Evolutionary conservation across 2,888 invertebrate genomes (phyloP), one percentile per base, ranked within the genome.

Genomic region (Celastrina argiolus): DNA sequence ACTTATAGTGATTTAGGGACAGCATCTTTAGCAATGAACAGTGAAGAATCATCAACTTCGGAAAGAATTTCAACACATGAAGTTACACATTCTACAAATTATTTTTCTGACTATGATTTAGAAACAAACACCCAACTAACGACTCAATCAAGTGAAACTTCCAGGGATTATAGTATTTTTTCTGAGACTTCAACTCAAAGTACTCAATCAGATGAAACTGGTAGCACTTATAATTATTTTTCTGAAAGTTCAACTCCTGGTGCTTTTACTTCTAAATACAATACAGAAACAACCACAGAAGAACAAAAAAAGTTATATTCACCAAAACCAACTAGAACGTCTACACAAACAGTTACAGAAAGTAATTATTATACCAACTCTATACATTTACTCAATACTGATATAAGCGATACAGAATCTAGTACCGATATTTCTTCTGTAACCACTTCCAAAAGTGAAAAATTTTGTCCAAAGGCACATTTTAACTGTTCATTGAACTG

Each of bases 401-500:
- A 73, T 56, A 69, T 68, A 2, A 69, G 68, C 59, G 69, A 63
- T 41, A 68, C 68, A 58, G 64, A 22, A 63, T 56, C 42, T 36
- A 34, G 42, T 58, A 68, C 69, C 45, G 68, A 68, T 42, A 69
- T 61, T 39, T 63, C 28, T 18, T 66, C 68, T 28, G 67, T 61
- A 8, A 36, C 56, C 42, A 64, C 59, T 39, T 66, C 61, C 31
- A 58, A 65, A 56, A 66, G 66, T 66, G 16, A 56, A 28, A 71
- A 68, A 16, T 68, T 70, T 16, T 88, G 85, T 67, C 81, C 83
- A 42, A 75, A 81, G 61, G 74, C 80, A 39, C 69, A 80, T 0
- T 84, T 88, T 59, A 90, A 89, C 71, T 87, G 81, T 71, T 83
- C 88, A 16, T 73, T 81, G 10, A 77, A 73, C 26, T 88, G 88